Evolutionary conservation across 2,888 invertebrate species (phyloP), one percentile per base, ranked within the genome.

Genomic region (Octonoba sinensis): DNA sequence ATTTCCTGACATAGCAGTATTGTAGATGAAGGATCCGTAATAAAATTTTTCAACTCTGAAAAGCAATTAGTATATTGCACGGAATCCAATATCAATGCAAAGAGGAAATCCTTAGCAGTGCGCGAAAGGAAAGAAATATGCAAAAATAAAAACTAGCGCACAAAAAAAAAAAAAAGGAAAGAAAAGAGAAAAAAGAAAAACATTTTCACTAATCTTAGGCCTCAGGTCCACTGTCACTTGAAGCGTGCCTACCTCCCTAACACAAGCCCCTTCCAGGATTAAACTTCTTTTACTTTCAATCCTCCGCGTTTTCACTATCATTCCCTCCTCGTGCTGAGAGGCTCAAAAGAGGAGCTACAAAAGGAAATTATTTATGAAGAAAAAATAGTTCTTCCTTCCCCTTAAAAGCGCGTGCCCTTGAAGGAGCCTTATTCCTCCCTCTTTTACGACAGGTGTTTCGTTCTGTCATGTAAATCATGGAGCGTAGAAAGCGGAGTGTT

Each of bases 211-310:
- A 74, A 70, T 70, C 69, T 70, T 56, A 18, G 60, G 62, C 62
- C 54, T 70, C 69, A 76, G 44, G 69, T 76, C 51, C 51, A 27
- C 69, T 69, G 69, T 70, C 62, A 64, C 18, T 22, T 27, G 64
- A 44, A 64, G 69, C 59, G 70, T 64, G 70, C 47, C 65, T 24
- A 18, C 27, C 16, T 47, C 18, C 51, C 70, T 27, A 20, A 27
- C 16, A 36, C 16, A 44, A 18, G 44, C n/a, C 62, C n/a, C 36
- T 36, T 36, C 36, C 36, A 36, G 36, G 36, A 44, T 44, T 62
- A 62, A 62, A 27, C 36, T 60, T 60, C 8, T 60, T 60, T 60
- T 27, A 13, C 60, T 60, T 60, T 20, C 57, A 36, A 36, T 36
- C 36, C 36, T 36, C 36, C 36, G 8, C 22, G 57, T 24, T 57